Conservation (phyloP, 2,113 vertebrate species). For the Scopus umbretta region DNA sequence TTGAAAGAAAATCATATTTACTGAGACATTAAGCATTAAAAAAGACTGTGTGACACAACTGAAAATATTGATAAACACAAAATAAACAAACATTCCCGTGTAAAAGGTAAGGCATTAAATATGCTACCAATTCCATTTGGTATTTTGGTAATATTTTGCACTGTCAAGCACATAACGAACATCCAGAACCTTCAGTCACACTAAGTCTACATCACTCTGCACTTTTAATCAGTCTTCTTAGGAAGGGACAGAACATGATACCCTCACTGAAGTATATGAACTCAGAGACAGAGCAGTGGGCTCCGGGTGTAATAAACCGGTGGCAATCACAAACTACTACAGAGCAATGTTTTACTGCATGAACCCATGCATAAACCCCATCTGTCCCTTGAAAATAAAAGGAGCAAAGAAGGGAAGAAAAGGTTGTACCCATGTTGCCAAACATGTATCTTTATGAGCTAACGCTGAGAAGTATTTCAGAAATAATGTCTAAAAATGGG, state of each 20-base stretch:
- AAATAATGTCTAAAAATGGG: neutral
- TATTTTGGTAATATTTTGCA: neutral
- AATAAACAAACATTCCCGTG: neutral
- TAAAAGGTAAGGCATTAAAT: neutral
- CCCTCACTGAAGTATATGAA: neutral
- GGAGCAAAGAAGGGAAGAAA: neutral
- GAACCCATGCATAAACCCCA: neutral
- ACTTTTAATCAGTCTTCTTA: neutral
- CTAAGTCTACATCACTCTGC: neutral
- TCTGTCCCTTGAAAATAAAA: neutral
- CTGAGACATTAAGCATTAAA: constrained; percentile 23
- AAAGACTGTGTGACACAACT: neutral
- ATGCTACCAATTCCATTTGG: neutral
- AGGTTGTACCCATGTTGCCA: neutral
- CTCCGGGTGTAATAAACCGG: neutral
- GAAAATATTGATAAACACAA: constrained; percentile 3
- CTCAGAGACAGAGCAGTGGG: neutral
- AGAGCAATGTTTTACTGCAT: neutral
- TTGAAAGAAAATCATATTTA: constrained; percentile 28
- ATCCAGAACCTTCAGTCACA: neutral
- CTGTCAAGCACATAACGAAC: neutral
- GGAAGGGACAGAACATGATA: neutral
- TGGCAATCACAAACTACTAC: neutral
- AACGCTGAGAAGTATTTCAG: neutral
- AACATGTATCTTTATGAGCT: neutral